These are phyloP conservation scores for Nipponacmea schrenckii DNA, from an alignment of 2,888 invertebrate species.

Conservation along the genomic window DNA sequence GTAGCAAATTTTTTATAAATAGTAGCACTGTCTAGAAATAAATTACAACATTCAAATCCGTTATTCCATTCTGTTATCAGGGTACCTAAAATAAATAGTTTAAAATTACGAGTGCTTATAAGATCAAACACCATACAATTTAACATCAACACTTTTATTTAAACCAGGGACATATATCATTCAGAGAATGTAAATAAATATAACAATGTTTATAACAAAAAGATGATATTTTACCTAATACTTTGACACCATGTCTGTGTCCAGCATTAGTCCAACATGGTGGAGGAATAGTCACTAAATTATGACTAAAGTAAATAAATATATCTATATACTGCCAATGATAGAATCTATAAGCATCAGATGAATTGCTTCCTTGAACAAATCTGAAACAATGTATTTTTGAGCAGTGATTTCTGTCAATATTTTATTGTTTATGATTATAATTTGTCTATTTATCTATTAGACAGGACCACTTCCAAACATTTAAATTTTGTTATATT, in stretches of 20 bases:
- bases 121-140: neutral
- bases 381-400: conserved; percentile 72
- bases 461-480: too few relatives aligned
- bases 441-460: too few relatives aligned
- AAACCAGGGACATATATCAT: too few relatives aligned
- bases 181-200: too few relatives aligned
- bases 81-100: conserved; percentile 76
- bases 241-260: conserved; percentile 88
- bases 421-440: too few relatives aligned
- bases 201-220: too few relatives aligned
- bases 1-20: conserved; percentile 75
- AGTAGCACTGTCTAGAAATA: conserved; percentile 74
- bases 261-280: conserved; percentile 90
- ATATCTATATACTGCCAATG: conserved; percentile 93
- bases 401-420: too few relatives aligned
- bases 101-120: neutral
- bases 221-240: conserved; percentile 75
- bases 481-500: too few relatives aligned
- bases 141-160: neutral
- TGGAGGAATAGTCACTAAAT: conserved; percentile 94
- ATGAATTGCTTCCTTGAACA: conserved; percentile 76
- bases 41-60: conserved; percentile 74
- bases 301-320: conserved; percentile 95
- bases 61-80: conserved; percentile 86
- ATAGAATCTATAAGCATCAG: conserved; percentile 85